These are phyloP conservation scores for Sanderia malayensis DNA, from an alignment of 30 jellyfish, hydroid and myxozoan species.

Conservation along the genomic window DNA sequence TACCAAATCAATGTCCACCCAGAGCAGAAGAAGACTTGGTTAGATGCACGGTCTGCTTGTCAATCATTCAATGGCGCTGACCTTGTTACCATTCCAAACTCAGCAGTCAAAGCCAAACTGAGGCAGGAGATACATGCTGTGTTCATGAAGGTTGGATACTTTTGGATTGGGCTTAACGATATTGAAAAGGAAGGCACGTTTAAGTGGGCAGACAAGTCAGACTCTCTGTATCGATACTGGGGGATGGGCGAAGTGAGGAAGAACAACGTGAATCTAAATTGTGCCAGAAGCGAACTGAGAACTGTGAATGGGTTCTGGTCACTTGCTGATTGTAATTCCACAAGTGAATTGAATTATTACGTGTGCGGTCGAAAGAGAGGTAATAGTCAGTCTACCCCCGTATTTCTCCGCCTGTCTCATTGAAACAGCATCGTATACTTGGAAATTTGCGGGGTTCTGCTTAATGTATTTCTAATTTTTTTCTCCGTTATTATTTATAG, in stretches of 20 bases:
- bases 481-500: too few relatives aligned
- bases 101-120: slow-evolving; percentile 24
- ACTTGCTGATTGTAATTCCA: slow-evolving; percentile 46
- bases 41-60: slow-evolving; percentile 72
- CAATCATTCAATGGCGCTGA: slow-evolving; percentile 78
- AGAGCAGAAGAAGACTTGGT: slow-evolving; percentile 75
- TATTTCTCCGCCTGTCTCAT: too few relatives aligned
- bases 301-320: slow-evolving; percentile 55
- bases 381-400: too few relatives aligned
- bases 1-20: slow-evolving; percentile 94
- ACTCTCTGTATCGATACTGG: slow-evolving; percentile 50
- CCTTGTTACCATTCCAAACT: slow-evolving; percentile 59
- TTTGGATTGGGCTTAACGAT: slow-evolving; percentile 91
- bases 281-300: slow-evolving; percentile 61
- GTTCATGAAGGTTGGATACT: slow-evolving; percentile 25
- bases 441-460: too few relatives aligned
- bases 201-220: slow-evolving; percentile 70
- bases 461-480: too few relatives aligned
- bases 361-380: slow-evolving; percentile 86
- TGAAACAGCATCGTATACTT: too few relatives aligned
- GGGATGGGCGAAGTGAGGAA: slow-evolving; percentile 32
- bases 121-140: slow-evolving; percentile 29
- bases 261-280: slow-evolving; percentile 32
- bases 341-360: slow-evolving; percentile 54
- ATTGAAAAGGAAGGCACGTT: slow-evolving; percentile 40